Evolutionary conservation across 2,888 invertebrate species (phyloP), one percentile per base, ranked within the genome.

Genomic region (Elysia crispata): DNA sequence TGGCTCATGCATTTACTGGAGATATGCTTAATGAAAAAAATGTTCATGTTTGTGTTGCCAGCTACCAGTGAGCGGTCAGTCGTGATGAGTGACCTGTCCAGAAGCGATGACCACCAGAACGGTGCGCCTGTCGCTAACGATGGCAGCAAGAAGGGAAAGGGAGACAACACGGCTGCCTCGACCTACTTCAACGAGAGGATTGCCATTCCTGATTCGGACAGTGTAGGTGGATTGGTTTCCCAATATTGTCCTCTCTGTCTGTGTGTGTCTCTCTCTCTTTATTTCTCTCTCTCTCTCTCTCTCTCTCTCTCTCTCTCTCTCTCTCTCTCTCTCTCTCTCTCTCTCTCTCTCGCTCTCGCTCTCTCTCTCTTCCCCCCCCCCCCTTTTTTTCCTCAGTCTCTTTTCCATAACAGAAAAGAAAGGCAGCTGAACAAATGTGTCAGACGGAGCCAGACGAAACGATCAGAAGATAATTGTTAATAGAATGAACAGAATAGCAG

Each of bases 171-270:
- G 1, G 83, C 83, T 15, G 85, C 86, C 0, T 86, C 86, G 15
- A 88, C 88, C 1, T 89, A 89, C 80, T 89, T 89, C 76, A 86
- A 87, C 72, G 79, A 89, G 69, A 82, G 84, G 66, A 84, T 89
- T 25, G 77, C 81, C 8, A 86, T 89, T 11, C 89, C 89, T 11
- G 84, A 87, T 18, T 74, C 83, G 25, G 86, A 83, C 33, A 81
- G 76, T 81, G 88, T 88, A 79, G 85, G 88, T 83, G 8, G 15
- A n/a, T 11, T 31, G 11, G 41, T 41, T 41, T 62, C 64, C 49
- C 41, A 41, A 31, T 75, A 13, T 23, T 25, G 15, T 30, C 62
- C n/a, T n/a, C n/a, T n/a, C n/a, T 64, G n/a, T 64, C 33, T 20
- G 23, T 64, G 33, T 33, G 31, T 33, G 23, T 62, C 41, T 64